Evolutionary conservation across 2,113 vertebrate genomes (phyloP).

Genomic region (Odontophorus gujanensis): DNA sequence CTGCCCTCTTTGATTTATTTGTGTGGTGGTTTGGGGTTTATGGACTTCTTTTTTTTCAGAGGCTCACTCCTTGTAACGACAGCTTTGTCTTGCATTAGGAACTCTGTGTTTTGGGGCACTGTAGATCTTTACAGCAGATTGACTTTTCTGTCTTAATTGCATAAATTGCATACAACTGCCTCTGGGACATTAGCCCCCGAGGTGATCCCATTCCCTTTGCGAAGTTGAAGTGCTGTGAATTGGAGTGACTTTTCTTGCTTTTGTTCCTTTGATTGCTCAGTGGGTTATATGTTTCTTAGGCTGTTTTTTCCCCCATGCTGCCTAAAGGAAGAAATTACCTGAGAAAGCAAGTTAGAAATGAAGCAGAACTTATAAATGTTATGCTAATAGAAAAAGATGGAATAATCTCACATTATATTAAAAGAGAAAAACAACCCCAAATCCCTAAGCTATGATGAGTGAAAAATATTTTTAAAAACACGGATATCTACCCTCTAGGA

Average conservation of each 20-base stretch:
- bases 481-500: conserved; percentile 22
- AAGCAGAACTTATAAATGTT: conserved; percentile 50
- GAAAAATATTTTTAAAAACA: conserved; percentile 40
- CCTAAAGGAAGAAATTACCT: conserved; percentile 59
- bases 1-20: not conserved
- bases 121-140: not conserved
- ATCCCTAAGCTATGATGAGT: conserved; percentile 29
- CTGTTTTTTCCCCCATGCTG: not conserved
- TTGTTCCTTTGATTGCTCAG: conserved; percentile 32
- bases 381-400: conserved; percentile 57
- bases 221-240: not conserved
- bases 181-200: not conserved
- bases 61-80: not conserved
- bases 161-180: not conserved
- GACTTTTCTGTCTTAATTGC: conserved; percentile 33
- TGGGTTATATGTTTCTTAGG: not conserved
- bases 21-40: not conserved
- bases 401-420: conserved; percentile 45
- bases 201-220: not conserved
- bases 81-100: not conserved
- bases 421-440: conserved; percentile 44
- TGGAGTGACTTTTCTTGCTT: not conserved
- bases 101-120: not conserved
- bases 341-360: conserved; percentile 35
- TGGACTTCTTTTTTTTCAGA: not conserved